Evolutionary conservation across 1,140 invertebrate species (phyloP), one percentile per base, ranked within the genome.

Genomic region (Hyles vespertilio): DNA sequence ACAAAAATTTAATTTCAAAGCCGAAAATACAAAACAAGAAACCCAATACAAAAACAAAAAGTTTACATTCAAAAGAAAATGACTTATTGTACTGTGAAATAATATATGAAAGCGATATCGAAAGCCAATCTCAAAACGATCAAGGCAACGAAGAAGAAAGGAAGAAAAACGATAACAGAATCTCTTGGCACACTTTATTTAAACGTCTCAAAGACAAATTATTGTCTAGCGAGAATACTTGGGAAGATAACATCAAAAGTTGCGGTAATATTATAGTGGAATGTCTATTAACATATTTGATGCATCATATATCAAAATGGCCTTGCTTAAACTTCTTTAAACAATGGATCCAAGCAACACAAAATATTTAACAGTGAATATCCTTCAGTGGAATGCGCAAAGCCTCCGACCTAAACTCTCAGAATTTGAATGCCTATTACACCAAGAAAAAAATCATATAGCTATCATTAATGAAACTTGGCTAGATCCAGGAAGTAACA

Each of bases 321-420:
- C 10, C 10, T 12, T 9, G 10, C 10, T n/a, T 47, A 47, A 47
- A 12, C 12, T n/a, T n/a, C 10, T n/a, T 47, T 47, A n/a, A 47
- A 47, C 12, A 12, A 47, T 47, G 46, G 46, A 47, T 9, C 10
- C 3, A 3, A 12, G 3, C 3, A 9, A 9, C 12, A 47, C 3
- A n/a, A n/a, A n/a, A n/a, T n/a, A 47, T 47, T 47, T 47, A n/a
- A 9, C 10, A 12, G 10, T 47, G 10, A 47, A 47, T 12, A 47
- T 47, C 10, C 46, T 47, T 9, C 46, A 55, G 8, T 55, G 52
- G 11, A 55, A 34, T 48, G 32, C 55, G 12, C 46, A 48, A 56
- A 48, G 46, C 34, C 36, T 56, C 5, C 12, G 7, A 32, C 49
- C 3, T 32, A 51, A 51, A 32, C 22, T 4, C 12, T n/a, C 12